These are phyloP conservation scores for Cydia strobilella DNA, from an alignment of 1,140 invertebrate species.

Conservation along the genomic window DNA sequence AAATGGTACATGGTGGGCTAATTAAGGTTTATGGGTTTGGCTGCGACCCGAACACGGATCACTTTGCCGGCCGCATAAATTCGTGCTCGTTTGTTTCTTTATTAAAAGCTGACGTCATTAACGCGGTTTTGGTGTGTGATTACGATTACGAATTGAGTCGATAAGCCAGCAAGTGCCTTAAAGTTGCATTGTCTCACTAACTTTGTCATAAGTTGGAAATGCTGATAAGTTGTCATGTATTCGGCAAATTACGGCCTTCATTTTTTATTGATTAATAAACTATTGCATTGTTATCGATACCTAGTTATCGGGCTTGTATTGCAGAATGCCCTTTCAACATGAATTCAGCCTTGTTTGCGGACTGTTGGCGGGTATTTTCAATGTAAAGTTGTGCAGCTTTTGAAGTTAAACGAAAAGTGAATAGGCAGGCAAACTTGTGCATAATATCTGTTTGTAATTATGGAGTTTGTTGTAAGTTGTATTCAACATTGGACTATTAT, in stretches of 20 bases:
- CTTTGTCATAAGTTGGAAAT: slow-evolving; percentile 30
- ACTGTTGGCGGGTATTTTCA: slow-evolving; percentile 6
- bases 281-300: slow-evolving; percentile 41
- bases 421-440: slow-evolving; percentile 5
- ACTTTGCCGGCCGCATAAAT: slow-evolving; percentile 66
- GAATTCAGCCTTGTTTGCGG: slow-evolving; percentile 14
- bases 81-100: slow-evolving; percentile 66
- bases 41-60: slow-evolving; percentile 55
- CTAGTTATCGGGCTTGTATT: neutral
- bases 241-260: slow-evolving; percentile 47
- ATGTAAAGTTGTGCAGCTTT: slow-evolving; percentile 16
- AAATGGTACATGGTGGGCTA: slow-evolving; percentile 54
- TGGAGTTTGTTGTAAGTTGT: slow-evolving; percentile 17
- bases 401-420: slow-evolving; percentile 25
- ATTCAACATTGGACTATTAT: slow-evolving; percentile 15
- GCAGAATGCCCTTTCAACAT: slow-evolving; percentile 23
- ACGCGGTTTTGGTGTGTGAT: slow-evolving; percentile 47
- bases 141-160: slow-evolving; percentile 16
- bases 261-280: slow-evolving; percentile 51
- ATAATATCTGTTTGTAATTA: slow-evolving; percentile 8
- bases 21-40: slow-evolving; percentile 71
- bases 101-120: slow-evolving; percentile 76
- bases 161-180: slow-evolving; percentile 22
- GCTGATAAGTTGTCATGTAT: slow-evolving; percentile 32
- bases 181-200: slow-evolving; percentile 69